phyloP scores from a whole-genome alignment of 2,113 vertebrate genomes.

The Hassar affinis region DNA sequence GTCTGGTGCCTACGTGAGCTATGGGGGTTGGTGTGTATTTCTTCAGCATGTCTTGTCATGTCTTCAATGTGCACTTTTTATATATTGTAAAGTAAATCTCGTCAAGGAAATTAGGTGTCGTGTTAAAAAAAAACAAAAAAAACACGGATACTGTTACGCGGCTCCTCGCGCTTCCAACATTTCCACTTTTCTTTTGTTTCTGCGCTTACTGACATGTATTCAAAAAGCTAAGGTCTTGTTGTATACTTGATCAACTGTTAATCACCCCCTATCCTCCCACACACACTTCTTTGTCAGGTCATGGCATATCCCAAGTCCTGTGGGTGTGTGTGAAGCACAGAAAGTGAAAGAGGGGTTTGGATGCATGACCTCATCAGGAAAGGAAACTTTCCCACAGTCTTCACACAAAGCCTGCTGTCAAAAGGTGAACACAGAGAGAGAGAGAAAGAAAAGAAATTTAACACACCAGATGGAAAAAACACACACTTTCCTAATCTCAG shows the following conservation, averaged over 20 bases:
- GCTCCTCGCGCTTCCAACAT: constrained; percentile 3
- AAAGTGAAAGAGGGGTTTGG: constrained; percentile 53
- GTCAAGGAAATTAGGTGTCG: background rate
- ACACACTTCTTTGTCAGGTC: constrained; percentile 41
- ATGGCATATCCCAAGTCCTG: constrained; percentile 33
- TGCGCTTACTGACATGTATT: constrained; percentile 10
- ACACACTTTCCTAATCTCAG: constrained; percentile 38
- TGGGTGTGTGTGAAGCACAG: constrained; percentile 43
- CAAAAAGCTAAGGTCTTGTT: constrained; percentile 30
- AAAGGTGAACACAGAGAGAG: constrained; percentile 70
- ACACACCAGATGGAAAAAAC: constrained; percentile 62
- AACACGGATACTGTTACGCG: constrained; percentile 5
- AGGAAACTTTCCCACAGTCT: constrained; percentile 79
- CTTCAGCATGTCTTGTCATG: background rate
- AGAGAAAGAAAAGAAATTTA: constrained; percentile 72
- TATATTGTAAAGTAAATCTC: background rate
- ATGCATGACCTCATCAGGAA: constrained; percentile 77
- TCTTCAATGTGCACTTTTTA: background rate
- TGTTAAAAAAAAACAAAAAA: background rate
- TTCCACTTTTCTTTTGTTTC: background rate
- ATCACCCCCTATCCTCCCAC: constrained; percentile 21
- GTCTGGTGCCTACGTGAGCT: constrained; percentile 15
- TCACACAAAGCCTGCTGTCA: constrained; percentile 76
- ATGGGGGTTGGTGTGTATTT: constrained; percentile 28
- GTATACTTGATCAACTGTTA: constrained; percentile 40